phyloP scores from a whole-genome alignment of 2,113 vertebrate genomes.

The Cyanoliseus patagonus region DNA sequence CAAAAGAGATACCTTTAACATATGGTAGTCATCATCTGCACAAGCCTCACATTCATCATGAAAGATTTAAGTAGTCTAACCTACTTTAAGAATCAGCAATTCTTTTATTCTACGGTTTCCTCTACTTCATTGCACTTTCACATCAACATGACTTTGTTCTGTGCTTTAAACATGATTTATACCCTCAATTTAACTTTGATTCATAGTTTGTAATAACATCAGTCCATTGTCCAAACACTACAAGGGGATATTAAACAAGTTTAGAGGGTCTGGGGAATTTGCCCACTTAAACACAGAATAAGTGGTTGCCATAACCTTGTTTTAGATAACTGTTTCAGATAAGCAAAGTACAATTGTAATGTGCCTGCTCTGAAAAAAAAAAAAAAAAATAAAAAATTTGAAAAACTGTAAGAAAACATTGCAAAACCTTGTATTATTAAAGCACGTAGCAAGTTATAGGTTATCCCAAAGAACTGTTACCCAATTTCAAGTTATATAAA shows the following conservation, averaged over 20 bases:
- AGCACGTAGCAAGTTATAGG: neutral
- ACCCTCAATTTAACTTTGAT: conserved; percentile 47
- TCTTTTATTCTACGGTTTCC: neutral
- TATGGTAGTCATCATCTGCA: neutral
- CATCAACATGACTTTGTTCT: conserved; percentile 14
- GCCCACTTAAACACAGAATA: conserved; percentile 29
- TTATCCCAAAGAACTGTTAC: neutral
- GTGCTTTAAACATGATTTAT: conserved; percentile 31
- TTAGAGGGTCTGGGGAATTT: conserved; percentile 15
- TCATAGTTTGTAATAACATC: conserved; percentile 46
- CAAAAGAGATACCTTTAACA: neutral
- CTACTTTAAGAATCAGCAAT: neutral
- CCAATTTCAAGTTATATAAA: neutral
- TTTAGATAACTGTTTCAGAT: conserved; percentile 5
- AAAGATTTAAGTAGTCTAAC: neutral
- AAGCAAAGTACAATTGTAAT: neutral
- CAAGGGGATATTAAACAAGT: conserved; percentile 20
- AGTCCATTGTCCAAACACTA: conserved; percentile 30
- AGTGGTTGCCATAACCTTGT: neutral
- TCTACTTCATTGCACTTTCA: neutral
- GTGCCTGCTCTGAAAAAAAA: neutral
- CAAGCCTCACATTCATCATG: neutral
- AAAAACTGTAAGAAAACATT: neutral
- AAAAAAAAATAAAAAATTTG: neutral
- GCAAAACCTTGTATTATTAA: neutral